Conservation (phyloP, 2,888 invertebrate species). For the Apamea sordens region DNA sequence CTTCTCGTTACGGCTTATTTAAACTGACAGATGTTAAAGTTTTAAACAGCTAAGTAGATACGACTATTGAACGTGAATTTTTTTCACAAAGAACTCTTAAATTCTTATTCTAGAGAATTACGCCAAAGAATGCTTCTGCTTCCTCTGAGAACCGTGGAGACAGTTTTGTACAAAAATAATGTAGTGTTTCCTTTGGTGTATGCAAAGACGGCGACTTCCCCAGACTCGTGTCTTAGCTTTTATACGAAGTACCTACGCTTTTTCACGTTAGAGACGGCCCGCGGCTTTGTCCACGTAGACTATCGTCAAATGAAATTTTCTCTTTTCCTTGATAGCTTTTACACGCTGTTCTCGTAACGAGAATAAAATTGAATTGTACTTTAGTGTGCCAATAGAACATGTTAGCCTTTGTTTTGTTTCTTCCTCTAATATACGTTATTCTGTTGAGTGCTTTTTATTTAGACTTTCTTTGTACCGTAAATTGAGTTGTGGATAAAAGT, state of each 20-base stretch:
- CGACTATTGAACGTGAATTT: not conserved
- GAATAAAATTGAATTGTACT: slow-evolving; percentile 55
- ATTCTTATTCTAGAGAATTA: slow-evolving; percentile 32
- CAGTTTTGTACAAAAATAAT: slow-evolving; percentile 51
- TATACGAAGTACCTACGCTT: slow-evolving; percentile 30
- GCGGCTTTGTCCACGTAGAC: slow-evolving; percentile 49
- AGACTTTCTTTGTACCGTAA: slow-evolving; percentile 4
- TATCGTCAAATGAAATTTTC: slow-evolving; percentile 51
- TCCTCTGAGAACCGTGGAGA: slow-evolving; percentile 21
- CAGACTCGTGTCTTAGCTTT: slow-evolving; percentile 49
- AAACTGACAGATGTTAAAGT: not conserved
- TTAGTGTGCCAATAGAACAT: slow-evolving; percentile 52
- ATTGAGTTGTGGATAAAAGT: slow-evolving; percentile 27
- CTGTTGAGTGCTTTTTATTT: slow-evolving; percentile 29
- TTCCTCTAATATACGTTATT: slow-evolving; percentile 41
- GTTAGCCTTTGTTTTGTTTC: slow-evolving; percentile 56
- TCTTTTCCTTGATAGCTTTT: slow-evolving; percentile 53
- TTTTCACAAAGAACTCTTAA: slow-evolving; percentile 4
- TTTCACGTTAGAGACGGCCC: slow-evolving; percentile 37
- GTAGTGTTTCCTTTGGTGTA: slow-evolving; percentile 51
- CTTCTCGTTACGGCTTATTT: slow-evolving; percentile 6
- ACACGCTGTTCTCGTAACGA: slow-evolving; percentile 46
- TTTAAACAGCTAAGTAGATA: not conserved
- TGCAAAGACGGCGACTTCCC: slow-evolving; percentile 43
- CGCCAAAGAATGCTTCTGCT: slow-evolving; percentile 37